Percentiles rank a stretch among this genome's conserved stretches.
These are phyloP conservation scores for Drosophila cardini DNA, from an alignment of 1,140 invertebrate genomes.

Conservation along the genomic window DNA sequence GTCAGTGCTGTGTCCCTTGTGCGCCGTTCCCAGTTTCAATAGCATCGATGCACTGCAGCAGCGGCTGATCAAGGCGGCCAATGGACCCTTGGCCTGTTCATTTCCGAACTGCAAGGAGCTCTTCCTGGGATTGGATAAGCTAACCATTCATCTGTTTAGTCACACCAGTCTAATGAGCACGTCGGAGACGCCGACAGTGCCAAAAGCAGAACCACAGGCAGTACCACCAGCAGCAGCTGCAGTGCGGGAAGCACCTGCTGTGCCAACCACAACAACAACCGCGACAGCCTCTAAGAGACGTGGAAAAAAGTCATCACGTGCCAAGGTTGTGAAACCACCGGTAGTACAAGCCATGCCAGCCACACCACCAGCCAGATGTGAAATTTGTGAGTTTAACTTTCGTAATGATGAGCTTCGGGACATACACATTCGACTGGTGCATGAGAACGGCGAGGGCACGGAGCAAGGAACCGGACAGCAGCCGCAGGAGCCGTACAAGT, in stretches of 20 bases:
- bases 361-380: slow-evolving; percentile 85
- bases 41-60: slow-evolving; percentile 89
- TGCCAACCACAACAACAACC: not conserved
- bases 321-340: slow-evolving; percentile 37
- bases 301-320: slow-evolving; percentile 48
- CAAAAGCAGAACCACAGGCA: not conserved
- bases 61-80: slow-evolving; percentile 90
- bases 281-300: slow-evolving; percentile 48
- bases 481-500: slow-evolving; percentile 87
- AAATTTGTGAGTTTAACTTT: slow-evolving; percentile 90
- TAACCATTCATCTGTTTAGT: slow-evolving; percentile 93
- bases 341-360: not conserved
- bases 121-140: slow-evolving; percentile 91
- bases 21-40: slow-evolving; percentile 89
- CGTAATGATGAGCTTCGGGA: slow-evolving; percentile 88
- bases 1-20: slow-evolving; percentile 90
- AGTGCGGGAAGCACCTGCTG: not conserved
- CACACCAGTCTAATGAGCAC: slow-evolving; percentile 85
- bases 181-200: slow-evolving; percentile 5
- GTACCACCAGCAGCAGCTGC: slow-evolving; percentile 3
- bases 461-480: slow-evolving; percentile 13
- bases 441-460: slow-evolving; percentile 85
- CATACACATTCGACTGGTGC: slow-evolving; percentile 91
- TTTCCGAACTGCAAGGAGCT: slow-evolving; percentile 89
- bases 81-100: slow-evolving; percentile 90